Conservation (phyloP, 2,113 vertebrate species). For the Nibea coibor region DNA sequence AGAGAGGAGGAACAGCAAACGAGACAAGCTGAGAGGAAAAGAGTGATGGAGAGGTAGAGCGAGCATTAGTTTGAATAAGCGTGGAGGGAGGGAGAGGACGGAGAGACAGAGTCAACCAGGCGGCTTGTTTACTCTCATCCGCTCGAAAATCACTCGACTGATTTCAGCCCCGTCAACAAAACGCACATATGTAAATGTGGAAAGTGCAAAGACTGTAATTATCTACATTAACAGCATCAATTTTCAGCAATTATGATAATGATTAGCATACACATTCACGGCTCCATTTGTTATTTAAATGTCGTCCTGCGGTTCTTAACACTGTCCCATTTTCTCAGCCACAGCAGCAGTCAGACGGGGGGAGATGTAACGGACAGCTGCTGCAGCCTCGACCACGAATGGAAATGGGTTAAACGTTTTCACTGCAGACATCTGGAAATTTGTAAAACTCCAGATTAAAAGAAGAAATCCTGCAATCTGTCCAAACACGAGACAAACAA, state of each 20-base stretch:
- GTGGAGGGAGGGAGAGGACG: background rate
- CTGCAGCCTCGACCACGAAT: background rate
- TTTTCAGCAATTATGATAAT: conserved; percentile 51
- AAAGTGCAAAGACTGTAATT: conserved; percentile 51
- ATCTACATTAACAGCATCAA: conserved; percentile 52
- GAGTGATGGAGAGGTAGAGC: conserved; percentile 8
- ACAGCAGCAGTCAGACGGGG: background rate
- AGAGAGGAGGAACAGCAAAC: conserved; percentile 4
- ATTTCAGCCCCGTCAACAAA: conserved; percentile 43
- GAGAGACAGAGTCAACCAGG: background rate
- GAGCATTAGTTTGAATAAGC: background rate
- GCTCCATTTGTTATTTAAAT: conserved; percentile 54
- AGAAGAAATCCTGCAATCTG: background rate
- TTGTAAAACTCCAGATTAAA: background rate
- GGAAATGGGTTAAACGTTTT: background rate
- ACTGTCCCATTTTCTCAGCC: background rate
- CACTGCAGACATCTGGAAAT: background rate
- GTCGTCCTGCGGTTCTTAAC: background rate
- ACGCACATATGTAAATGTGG: conserved; percentile 43
- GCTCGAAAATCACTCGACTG: conserved; percentile 14
- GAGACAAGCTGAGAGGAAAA: background rate
- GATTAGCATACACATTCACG: conserved; percentile 31
- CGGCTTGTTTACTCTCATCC: conserved; percentile 29
- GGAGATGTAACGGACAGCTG: background rate
- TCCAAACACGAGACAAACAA: too few species aligned